Percentiles rank a stretch among this genome's conserved stretches.
Evolutionary conservation across 2,888 invertebrate genomes (phyloP).

Genomic region (Strigamia maritima): DNA sequence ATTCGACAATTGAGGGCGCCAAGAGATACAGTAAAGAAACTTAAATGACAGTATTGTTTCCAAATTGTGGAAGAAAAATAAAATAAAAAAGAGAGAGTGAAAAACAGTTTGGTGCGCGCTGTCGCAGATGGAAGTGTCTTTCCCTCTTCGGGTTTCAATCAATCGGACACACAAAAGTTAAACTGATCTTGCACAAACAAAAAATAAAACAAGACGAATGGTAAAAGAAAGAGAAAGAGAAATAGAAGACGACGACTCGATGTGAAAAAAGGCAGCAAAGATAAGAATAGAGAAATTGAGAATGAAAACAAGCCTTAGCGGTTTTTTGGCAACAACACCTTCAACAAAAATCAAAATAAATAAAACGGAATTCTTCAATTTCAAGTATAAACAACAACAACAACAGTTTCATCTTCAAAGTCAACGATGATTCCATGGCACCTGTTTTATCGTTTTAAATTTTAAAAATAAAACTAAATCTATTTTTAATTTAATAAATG

Average conservation of each 20-base stretch:
- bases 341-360: not conserved
- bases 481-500: slow-evolving; percentile 13
- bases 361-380: not conserved
- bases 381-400: not conserved
- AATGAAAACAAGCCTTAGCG: slow-evolving; percentile 18
- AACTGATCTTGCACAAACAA: slow-evolving; percentile 27
- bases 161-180: slow-evolving; percentile 17
- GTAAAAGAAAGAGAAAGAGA: not conserved
- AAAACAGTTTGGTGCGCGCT: not conserved
- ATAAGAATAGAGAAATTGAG: slow-evolving; percentile 3
- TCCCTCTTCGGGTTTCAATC: slow-evolving; percentile 25
- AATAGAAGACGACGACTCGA: not conserved
- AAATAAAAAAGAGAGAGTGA: not conserved
- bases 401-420: not conserved
- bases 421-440: not conserved
- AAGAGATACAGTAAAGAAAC: not conserved
- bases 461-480: not conserved
- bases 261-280: not conserved
- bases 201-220: slow-evolving; percentile 11
- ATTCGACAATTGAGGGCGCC: not conserved
- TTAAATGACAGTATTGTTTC: not conserved
- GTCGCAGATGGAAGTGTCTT: slow-evolving; percentile 19
- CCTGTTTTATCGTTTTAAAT: no score
- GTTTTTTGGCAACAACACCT: slow-evolving; percentile 27
- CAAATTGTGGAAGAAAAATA: not conserved